A percentile compares a stretch with the other conserved stretches of the same genome.
Evolutionary conservation across 2,113 vertebrate genomes (phyloP).

Genomic region (Daboia siamensis): DNA sequence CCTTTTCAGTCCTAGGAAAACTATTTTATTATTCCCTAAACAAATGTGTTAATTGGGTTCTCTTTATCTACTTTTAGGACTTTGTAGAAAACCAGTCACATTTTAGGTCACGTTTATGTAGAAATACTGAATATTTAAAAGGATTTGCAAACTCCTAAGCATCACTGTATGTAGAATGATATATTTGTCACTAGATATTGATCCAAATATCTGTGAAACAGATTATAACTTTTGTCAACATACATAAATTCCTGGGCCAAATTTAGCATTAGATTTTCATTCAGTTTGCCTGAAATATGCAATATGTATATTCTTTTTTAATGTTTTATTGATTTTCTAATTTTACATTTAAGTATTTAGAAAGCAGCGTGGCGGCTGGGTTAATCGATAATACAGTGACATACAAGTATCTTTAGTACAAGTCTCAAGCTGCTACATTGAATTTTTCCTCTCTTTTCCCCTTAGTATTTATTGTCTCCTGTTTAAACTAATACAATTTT

Average conservation of each 20-base stretch:
- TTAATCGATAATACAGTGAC: too few species aligned
- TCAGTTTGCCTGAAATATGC: not conserved
- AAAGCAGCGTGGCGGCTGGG: too few species aligned
- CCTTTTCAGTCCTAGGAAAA: not conserved
- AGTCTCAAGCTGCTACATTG: too few species aligned
- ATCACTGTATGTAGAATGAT: not conserved
- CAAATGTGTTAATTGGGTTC: not conserved
- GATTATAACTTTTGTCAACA: not conserved
- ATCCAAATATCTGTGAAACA: not conserved
- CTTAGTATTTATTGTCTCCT: too few species aligned
- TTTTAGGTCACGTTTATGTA: not conserved
- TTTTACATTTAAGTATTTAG: too few species aligned
- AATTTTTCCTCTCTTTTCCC: too few species aligned
- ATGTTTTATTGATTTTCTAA: too few species aligned
- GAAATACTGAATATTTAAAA: not conserved
- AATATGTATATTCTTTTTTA: not conserved
- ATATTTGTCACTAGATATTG: not conserved
- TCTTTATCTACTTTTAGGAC: not conserved
- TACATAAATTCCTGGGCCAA: not conserved
- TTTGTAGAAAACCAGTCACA: not conserved
- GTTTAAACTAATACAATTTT: too few species aligned
- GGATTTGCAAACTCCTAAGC: not conserved
- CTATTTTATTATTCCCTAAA: not conserved
- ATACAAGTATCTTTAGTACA: too few species aligned
- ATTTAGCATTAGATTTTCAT: not conserved